Evolutionary conservation across 2,888 invertebrate genomes (phyloP).

Genomic region (Ptychoptera albimana): DNA sequence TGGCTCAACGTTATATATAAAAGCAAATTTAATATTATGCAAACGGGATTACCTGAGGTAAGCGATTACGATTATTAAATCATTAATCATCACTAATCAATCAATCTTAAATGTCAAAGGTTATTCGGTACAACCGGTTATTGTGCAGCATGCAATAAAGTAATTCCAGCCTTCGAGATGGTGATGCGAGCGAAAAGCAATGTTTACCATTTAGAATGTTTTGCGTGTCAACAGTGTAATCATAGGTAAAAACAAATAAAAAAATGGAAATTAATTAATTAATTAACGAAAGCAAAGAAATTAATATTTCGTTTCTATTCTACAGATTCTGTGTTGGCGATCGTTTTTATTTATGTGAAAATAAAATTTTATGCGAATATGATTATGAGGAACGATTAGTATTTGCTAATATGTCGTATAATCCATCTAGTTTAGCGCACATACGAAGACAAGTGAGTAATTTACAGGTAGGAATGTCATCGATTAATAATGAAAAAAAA

Average conservation of each 20-base stretch:
- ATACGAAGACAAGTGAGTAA: slow-evolving; percentile 70
- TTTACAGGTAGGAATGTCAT: slow-evolving; percentile 33
- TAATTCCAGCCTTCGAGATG: slow-evolving; percentile 98
- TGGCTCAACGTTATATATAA: slow-evolving; percentile 86
- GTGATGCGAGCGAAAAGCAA: slow-evolving; percentile 95
- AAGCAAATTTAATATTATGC: slow-evolving; percentile 90
- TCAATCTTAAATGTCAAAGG: slow-evolving; percentile 31
- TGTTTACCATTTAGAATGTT: slow-evolving; percentile 95
- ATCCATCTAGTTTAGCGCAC: slow-evolving; percentile 73
- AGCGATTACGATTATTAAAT: not conserved
- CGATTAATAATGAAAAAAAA: too few relatives aligned
- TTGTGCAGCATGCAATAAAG: slow-evolving; percentile 94
- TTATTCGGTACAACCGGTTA: slow-evolving; percentile 91
- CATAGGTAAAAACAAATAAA: slow-evolving; percentile 57
- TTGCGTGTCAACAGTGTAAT: slow-evolving; percentile 96
- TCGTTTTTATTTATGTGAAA: slow-evolving; percentile 82
- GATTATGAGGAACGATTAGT: slow-evolving; percentile 86
- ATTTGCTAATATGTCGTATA: slow-evolving; percentile 77
- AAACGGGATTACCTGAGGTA: slow-evolving; percentile 90
- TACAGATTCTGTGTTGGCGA: slow-evolving; percentile 88
- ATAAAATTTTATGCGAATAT: slow-evolving; percentile 87
- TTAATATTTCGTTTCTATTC: slow-evolving; percentile 12
- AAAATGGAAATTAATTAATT: not conserved
- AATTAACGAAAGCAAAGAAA: slow-evolving; percentile 1
- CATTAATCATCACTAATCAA: not conserved